Percentiles rank a stretch among this genome's conserved stretches.
Conservation (phyloP, 1,140 invertebrate species). For the Ceratosolen solmsi region DNA sequence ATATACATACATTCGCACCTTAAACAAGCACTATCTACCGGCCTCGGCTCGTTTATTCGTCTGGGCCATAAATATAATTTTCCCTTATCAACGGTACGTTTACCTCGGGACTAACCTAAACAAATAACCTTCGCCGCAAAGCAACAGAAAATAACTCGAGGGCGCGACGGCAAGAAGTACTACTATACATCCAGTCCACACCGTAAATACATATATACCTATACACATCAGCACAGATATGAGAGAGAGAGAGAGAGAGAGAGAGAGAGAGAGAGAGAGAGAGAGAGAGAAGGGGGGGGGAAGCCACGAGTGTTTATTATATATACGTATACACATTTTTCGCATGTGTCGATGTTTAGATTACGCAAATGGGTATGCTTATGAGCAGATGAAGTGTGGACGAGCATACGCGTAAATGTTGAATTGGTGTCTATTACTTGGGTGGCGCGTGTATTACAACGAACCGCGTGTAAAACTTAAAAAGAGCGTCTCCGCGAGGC, state of each 20-base stretch:
- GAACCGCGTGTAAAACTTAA: not conserved
- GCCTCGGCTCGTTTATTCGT: slow-evolving; percentile 33
- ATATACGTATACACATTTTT: slow-evolving; percentile 4
- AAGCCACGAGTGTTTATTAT: not conserved
- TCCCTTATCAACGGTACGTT: slow-evolving; percentile 57
- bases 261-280: not conserved
- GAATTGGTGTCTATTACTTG: not conserved
- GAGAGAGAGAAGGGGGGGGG: not conserved
- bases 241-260: not conserved
- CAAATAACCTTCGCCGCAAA: slow-evolving; percentile 56
- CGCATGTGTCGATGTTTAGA: too few relatives aligned
- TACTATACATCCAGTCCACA: not conserved
- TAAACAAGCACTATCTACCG: slow-evolving; percentile 35
- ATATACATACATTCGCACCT: slow-evolving; percentile 7
- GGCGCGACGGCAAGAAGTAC: slow-evolving; percentile 22
- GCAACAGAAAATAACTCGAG: slow-evolving; percentile 46
- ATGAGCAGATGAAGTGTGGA: too few relatives aligned
- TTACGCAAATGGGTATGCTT: too few relatives aligned
- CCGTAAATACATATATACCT: not conserved
- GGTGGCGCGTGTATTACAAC: not conserved
- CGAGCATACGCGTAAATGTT: not conserved
- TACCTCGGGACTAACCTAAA: slow-evolving; percentile 51
- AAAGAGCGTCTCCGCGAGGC: slow-evolving; percentile 8
- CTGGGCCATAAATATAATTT: slow-evolving; percentile 59
- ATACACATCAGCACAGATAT: not conserved